Percentiles rank a stretch among this genome's conserved stretches.
Evolutionary conservation across 1,140 invertebrate genomes (phyloP).

Genomic region (Scaptomyza pallida): DNA sequence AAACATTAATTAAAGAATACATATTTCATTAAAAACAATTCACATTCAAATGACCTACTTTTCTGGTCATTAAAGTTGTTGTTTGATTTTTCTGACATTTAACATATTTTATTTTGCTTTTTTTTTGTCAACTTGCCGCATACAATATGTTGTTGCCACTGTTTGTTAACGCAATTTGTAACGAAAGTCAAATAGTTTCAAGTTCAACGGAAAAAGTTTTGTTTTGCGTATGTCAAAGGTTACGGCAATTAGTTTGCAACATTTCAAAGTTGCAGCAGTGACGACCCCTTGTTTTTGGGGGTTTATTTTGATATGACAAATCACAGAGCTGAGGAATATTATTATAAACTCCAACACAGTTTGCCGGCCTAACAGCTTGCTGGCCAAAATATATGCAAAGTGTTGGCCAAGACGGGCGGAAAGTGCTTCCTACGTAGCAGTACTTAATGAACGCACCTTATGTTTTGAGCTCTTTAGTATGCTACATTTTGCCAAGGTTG

Average conservation of each 20-base stretch:
- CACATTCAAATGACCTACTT: too few species aligned
- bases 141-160: constrained; percentile 2
- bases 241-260: constrained; percentile 36
- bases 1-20: too few species aligned
- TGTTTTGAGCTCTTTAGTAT: constrained; percentile 38
- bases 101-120: too few species aligned
- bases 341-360: constrained; percentile 33
- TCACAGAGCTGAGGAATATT: constrained; percentile 18
- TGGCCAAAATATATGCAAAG: constrained; percentile 43
- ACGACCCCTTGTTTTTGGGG: constrained; percentile 8
- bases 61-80: too few species aligned
- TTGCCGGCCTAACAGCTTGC: not conserved
- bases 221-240: constrained; percentile 30
- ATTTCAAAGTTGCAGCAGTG: not conserved
- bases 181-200: constrained; percentile 13
- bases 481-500: constrained; percentile 51
- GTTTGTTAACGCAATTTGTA: not conserved
- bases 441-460: constrained; percentile 41
- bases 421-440: constrained; percentile 9
- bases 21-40: too few species aligned
- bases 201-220: constrained; percentile 17
- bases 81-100: not conserved
- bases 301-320: constrained; percentile 36
- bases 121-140: constrained; percentile 6
- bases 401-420: constrained; percentile 13